Evolutionary conservation across 2,113 vertebrate genomes (phyloP).

Genomic region (Nibea coibor): DNA sequence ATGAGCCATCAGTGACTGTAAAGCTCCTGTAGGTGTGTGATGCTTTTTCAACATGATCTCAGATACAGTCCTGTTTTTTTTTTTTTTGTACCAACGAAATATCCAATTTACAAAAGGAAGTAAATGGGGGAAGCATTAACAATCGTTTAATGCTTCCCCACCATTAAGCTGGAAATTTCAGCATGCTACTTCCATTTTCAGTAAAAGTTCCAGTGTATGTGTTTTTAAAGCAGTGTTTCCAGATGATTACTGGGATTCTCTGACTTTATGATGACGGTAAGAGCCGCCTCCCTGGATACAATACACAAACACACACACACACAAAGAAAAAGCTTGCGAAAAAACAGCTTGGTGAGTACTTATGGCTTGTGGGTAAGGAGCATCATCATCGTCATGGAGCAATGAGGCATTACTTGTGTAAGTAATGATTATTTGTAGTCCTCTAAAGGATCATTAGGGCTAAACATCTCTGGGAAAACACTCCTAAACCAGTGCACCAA

Average conservation of each 20-base stretch:
- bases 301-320: not conserved
- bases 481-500: not conserved
- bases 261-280: not conserved
- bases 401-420: not conserved
- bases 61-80: no score
- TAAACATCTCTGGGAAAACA: not conserved
- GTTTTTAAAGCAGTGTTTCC: not conserved
- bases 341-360: not conserved
- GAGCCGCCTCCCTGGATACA: not conserved
- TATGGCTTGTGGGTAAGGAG: not conserved
- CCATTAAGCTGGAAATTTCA: not conserved
- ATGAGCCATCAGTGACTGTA: not conserved
- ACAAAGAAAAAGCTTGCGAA: not conserved
- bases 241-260: not conserved
- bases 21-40: not conserved
- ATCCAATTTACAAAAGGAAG: not conserved
- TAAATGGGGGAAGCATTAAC: not conserved
- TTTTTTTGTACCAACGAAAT: not conserved
- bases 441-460: not conserved
- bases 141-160: no score
- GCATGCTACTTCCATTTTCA: not conserved
- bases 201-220: not conserved
- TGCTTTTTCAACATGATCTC: not conserved
- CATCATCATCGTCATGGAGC: not conserved
- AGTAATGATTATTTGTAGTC: conserved; percentile 7